Conservation (phyloP, 2,113 vertebrate genomes). For the Nannobrachium achirus region DNA sequence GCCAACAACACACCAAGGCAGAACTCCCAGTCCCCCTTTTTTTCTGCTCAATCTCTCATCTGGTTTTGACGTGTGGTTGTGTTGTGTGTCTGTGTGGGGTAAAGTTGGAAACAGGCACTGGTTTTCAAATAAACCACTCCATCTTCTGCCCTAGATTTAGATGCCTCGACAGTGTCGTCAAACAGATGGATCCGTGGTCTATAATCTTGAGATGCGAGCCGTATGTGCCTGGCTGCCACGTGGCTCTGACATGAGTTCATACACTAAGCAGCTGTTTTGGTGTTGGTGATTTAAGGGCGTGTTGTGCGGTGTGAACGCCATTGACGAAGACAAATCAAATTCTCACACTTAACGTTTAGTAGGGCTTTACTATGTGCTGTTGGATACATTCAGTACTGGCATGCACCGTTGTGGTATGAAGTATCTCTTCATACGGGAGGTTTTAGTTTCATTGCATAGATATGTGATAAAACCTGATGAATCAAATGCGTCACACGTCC, state of each 20-base stretch:
- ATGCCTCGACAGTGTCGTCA: constrained; percentile 37
- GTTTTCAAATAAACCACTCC: constrained; percentile 42
- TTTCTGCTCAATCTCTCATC: constrained; percentile 7
- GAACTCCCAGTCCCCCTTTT: neutral
- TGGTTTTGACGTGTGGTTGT: constrained; percentile 26
- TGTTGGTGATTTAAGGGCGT: constrained; percentile 23
- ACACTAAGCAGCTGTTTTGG: constrained; percentile 20
- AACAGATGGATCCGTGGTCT: constrained; percentile 52
- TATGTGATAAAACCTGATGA: too few species aligned
- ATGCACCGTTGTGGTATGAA: too few species aligned
- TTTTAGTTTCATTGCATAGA: too few species aligned
- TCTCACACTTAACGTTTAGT: neutral
- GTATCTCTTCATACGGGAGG: too few species aligned
- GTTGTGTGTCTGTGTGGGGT: constrained; percentile 43
- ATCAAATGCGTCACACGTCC: too few species aligned
- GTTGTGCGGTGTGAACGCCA: constrained; percentile 15
- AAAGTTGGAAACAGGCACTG: constrained; percentile 13
- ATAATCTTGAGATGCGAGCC: constrained; percentile 56
- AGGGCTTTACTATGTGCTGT: too few species aligned
- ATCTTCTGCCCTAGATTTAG: constrained; percentile 35
- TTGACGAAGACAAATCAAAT: constrained; percentile 48
- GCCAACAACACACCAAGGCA: constrained; percentile 12
- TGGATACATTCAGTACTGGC: too few species aligned
- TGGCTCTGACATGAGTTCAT: constrained; percentile 41
- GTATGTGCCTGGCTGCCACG: constrained; percentile 26